Evolutionary conservation across 2,113 vertebrate species (phyloP), one percentile per base, ranked within the genome.

Genomic region (Anguilla japonica): DNA sequence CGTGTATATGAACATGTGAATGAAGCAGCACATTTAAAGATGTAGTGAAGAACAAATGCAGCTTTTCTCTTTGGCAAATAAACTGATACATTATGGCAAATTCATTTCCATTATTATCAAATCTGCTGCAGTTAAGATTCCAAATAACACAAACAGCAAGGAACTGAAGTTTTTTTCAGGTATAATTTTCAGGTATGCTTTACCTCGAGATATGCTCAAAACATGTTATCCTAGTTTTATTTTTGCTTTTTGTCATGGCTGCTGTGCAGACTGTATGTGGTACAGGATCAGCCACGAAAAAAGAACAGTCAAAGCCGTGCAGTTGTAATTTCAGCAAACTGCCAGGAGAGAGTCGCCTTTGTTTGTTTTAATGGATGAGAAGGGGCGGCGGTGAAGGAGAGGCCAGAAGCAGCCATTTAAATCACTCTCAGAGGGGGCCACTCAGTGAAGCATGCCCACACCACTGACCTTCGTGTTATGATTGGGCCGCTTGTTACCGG

Each of bases 31-130:
- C 11, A 46, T 26, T n/a, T 18, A 18, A 20, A 50, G n/a, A 50
- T 41, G 41, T 2, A 82, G 40, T 71, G 63, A 71, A 85, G 79
- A 53, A 81, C 87, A 84, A 75, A 46, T 60, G 18, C 80, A 85
- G 63, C 84, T 88, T 88, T 57, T 13, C 15, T 26, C 81, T 46
- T 46, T 82, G 18, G 16, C 43, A 82, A 20, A 46, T 40, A 81
- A 40, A 41, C 46, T 50, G 46, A 15, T 56, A 18, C 43, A 83
- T 39, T 60, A 41, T 40, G 82, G 56, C 53, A 83, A 60, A 83
- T 60, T 60, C 82, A n/a, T 39, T 3, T 2, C 82, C 82, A 83
- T 60, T 22, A n/a, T 60, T 83, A 63, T 83, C 39, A 83, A 60
- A 83, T 22, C 82, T 40, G 50, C 34, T 34, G n/a, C n/a, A 39